Base-by-base conservation (phyloP, 2,888 invertebrate genomes). In the Willowsia nigromaculata region DNA sequence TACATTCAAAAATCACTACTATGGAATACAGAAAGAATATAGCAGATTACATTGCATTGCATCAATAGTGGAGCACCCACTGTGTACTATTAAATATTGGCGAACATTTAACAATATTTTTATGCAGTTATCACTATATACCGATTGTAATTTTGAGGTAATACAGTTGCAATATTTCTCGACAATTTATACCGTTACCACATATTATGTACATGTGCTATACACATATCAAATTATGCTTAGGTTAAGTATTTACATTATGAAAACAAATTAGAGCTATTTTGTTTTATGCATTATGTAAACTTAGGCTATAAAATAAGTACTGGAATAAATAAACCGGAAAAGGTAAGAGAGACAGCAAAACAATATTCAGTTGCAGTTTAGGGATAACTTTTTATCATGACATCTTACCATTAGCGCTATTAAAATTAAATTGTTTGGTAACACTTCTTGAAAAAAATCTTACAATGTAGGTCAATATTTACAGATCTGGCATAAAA, bases 281-380 rank as follows among this genome's bases (percentile, higher is more conserved):
- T 43, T 3, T n/a, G n/a, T n/a, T n/a, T n/a, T n/a, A n/a, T n/a
- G n/a, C n/a, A n/a, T n/a, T n/a, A n/a, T n/a, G n/a, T n/a, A n/a
- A 43, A 56, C 6, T 7, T 25, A 56, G 9, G 7, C 25, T 22
- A 56, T 56, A 7, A n/a, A 25, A 22, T 22, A 1, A 56, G 25
- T 59, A 25, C 37, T 68, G 68, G 68, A 68, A 68, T 68, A 30
- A 68, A 68, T 68, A 68, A 68, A 37, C 9, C 37, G 68, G 37
- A 68, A 68, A 68, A 68, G 65, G 37, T 68, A n/a, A n/a, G n/a
- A n/a, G n/a, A n/a, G 50, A 18, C 15, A 50, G 18, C 50, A n/a
- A 18, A 1, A 50, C 4, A 50, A 18, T 50, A 47, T 47, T 9
- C 9, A 43, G 13, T 43, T 9, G 43, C 43, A 43, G 43, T 43